Base-by-base conservation (phyloP, 2,888 invertebrate genomes). In the Carabus problematicus region DNA sequence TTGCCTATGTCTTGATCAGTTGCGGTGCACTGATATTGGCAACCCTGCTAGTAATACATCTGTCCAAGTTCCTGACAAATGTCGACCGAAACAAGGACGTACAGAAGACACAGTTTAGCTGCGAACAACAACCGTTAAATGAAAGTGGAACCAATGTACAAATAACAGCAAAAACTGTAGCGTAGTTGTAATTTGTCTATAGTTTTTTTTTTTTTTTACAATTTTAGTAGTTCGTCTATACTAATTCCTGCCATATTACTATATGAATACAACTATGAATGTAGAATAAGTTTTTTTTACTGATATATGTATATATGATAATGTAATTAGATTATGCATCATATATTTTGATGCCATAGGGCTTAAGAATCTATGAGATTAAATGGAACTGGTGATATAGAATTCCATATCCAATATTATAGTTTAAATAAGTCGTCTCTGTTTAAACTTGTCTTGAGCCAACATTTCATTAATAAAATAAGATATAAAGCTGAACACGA, bases 161-260 rank as follows among this genome's bases (percentile, higher is more conserved):
- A 42, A 18, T 42, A 12, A 14, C 40, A 59, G 7, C 41, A 14
- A 56, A 56, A 43, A 8, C 47, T 14, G 45, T 43, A 11, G 19
- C 62, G n/a, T 45, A 62, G 8, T 12, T 39, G 8, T 62, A 49
- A 40, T 43, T 11, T n/a, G 16, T 39, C 40, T 8, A 40, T 40
- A 6, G n/a, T n/a, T 29, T 60, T 19, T 16, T 14, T 60, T 8
- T 2, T 14, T 41, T 9, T 60, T n/a, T 9, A 43, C 3, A 4
- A 19, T n/a, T 14, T 59, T 40, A 41, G n/a, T 42, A 42, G 45
- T 60, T 60, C 12, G 9, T 45, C 19, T 60, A 8, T 60, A 43
- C 7, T 43, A 45, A 45, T 60, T 60, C 60, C 45, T 60, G 60
- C 60, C 60, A 60, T 60, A 19, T 60, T 45, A 43, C 60, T 42